A percentile compares a stretch with the other conserved stretches of the same genome.
These are phyloP conservation scores for Crossaster papposus DNA, from an alignment of 53 echinoderm and acorn worm species.

Conservation along the genomic window DNA sequence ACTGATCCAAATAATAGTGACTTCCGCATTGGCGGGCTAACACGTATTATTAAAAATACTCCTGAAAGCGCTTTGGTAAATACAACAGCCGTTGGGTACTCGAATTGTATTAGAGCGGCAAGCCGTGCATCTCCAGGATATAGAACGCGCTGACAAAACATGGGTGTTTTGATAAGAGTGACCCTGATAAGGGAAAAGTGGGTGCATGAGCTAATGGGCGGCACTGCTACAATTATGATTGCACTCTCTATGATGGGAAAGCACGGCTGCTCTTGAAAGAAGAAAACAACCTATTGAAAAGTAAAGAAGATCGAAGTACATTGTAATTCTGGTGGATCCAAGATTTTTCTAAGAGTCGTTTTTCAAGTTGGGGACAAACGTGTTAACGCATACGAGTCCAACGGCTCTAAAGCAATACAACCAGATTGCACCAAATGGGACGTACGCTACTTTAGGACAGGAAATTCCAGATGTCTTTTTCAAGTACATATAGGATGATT, in stretches of 20 bases:
- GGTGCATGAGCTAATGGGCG: background rate
- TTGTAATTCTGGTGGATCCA: background rate
- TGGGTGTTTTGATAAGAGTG: constrained; percentile 41
- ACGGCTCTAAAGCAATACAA: no score
- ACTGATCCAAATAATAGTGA: no score
- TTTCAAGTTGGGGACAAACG: no score
- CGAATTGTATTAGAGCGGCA: background rate
- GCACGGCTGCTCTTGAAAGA: background rate
- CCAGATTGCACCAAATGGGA: no score
- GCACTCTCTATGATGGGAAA: background rate
- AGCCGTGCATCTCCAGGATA: constrained; percentile 12
- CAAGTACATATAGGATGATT: no score
- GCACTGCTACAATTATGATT: background rate
- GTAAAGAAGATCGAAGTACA: background rate
- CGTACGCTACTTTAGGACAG: no score
- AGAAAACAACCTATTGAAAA: background rate
- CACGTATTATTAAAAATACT: no score
- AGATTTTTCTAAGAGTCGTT: no score
- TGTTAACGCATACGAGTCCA: no score
- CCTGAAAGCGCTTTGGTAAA: no score
- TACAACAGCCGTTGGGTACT: constrained; percentile 24
- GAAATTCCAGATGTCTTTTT: no score
- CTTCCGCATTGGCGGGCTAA: no score
- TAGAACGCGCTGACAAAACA: constrained; percentile 48
- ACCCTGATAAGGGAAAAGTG: constrained; percentile 22